These are phyloP conservation scores for Elachura formosa DNA, from an alignment of 2,113 vertebrate genomes.

Conservation along the genomic window DNA sequence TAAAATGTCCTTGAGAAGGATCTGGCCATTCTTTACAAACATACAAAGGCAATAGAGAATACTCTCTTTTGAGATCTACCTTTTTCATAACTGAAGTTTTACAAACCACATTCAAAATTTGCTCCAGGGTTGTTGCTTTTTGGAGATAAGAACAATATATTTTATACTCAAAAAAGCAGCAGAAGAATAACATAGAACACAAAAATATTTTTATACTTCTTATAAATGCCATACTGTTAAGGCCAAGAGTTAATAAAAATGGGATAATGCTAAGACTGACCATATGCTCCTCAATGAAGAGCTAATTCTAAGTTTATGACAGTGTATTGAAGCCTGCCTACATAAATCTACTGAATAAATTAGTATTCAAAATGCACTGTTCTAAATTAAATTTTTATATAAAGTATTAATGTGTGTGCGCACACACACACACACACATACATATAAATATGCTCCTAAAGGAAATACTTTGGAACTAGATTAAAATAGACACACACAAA, in stretches of 20 bases:
- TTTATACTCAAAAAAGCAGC: neutral
- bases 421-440: too few species aligned
- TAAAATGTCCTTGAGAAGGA: neutral
- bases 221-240: neutral
- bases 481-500: neutral
- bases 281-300: neutral
- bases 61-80: neutral
- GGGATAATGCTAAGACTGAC: neutral
- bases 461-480: neutral
- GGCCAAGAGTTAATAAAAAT: neutral
- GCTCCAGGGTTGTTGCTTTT: neutral
- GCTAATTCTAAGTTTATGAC: neutral
- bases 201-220: neutral
- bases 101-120: neutral
- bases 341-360: neutral
- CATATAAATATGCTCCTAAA: neutral
- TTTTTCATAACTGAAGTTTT: neutral
- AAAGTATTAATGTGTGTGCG: neutral
- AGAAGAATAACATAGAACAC: neutral
- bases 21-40: neutral
- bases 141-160: neutral
- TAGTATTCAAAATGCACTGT: neutral
- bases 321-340: neutral
- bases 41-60: neutral
- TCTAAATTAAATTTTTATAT: neutral